Evolutionary conservation across 2,797 vertebrate species (phyloP).

Genomic region (Eulemur albifrons): DNA sequence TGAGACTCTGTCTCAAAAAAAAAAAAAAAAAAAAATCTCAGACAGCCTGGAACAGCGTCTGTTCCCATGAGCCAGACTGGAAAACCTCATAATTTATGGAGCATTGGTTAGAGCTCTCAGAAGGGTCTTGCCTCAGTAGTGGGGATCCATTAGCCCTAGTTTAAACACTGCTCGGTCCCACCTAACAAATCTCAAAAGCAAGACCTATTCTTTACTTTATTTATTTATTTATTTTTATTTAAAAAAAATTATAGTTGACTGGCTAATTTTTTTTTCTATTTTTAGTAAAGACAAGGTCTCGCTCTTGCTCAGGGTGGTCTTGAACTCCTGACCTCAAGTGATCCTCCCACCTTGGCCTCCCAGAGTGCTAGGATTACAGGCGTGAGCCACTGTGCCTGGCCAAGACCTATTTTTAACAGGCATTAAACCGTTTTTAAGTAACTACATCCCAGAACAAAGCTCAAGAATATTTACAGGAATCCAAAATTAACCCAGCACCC

Average conservation of each 20-base stretch:
- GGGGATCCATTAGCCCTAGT: background rate
- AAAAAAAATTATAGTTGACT: no score
- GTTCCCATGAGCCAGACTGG: background rate
- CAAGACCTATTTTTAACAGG: background rate
- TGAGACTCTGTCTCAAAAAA: no score
- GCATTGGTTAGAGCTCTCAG: background rate
- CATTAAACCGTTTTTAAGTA: slow-evolving; percentile 7
- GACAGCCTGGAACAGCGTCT: background rate
- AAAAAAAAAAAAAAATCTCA: background rate
- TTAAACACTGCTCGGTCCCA: background rate
- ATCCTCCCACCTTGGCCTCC: no score
- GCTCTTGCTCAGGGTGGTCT: no score
- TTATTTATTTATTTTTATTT: no score
- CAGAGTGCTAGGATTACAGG: no score
- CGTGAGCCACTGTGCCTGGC: no score
- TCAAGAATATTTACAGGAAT: slow-evolving; percentile 10
- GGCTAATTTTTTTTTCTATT: no score
- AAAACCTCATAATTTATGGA: background rate
- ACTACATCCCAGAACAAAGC: background rate
- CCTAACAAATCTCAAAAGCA: slow-evolving; percentile 3
- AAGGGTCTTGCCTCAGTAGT: background rate
- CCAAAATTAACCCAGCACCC: background rate
- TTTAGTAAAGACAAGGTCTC: no score
- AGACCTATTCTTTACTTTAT: background rate
- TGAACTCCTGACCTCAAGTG: no score